Conservation (phyloP, 2,113 vertebrate species). For the Heliornis fulica region DNA sequence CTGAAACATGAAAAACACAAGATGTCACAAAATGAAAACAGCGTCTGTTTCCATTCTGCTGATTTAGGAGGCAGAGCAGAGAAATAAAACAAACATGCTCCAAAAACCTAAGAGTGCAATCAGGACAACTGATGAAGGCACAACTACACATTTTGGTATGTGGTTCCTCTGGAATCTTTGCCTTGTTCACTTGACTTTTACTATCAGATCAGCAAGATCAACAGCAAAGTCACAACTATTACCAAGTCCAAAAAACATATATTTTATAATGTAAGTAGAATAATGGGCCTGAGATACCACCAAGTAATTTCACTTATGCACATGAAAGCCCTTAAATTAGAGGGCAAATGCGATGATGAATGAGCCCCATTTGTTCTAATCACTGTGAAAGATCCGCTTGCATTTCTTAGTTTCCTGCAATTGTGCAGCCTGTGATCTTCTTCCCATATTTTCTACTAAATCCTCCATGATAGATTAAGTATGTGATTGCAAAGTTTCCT, state of each 20-base stretch:
- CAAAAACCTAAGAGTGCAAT: neutral
- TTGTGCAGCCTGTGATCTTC: neutral
- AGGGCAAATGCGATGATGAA: neutral
- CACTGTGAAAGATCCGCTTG: neutral
- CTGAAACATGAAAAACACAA: constrained; percentile 31
- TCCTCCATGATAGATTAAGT: neutral
- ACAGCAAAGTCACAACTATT: neutral
- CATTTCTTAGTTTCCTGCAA: neutral
- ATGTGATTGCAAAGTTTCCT: neutral
- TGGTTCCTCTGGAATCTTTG: neutral
- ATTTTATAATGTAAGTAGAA: neutral
- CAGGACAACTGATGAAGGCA: neutral
- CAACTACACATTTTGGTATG: neutral
- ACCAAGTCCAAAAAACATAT: neutral
- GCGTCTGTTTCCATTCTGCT: constrained; percentile 17
- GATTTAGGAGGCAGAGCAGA: constrained; percentile 20
- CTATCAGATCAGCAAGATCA: neutral
- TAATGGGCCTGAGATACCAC: neutral
- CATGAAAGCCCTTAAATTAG: neutral
- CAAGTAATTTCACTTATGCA: neutral
- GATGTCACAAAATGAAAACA: constrained; percentile 31
- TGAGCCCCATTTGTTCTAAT: neutral
- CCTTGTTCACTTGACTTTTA: neutral
- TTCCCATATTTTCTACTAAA: neutral
- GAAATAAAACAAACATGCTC: constrained; percentile 1